These are phyloP conservation scores for Drosophila equinoxialis DNA, from an alignment of 1,140 invertebrate species.

Conservation along the genomic window DNA sequence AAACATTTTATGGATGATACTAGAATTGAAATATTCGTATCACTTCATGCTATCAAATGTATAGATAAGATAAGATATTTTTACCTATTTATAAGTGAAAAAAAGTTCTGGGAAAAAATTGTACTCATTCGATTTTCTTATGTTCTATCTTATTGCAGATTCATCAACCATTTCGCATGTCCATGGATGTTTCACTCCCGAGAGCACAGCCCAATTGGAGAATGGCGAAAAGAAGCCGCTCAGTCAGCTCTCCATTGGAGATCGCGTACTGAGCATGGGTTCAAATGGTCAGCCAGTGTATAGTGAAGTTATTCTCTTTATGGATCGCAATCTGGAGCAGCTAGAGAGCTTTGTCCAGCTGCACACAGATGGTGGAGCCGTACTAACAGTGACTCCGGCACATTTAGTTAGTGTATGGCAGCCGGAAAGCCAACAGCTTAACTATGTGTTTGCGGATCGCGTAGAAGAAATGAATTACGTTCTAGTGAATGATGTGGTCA, in stretches of 20 bases:
- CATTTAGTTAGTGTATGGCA: constrained; percentile 88
- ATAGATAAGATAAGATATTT: too few relatives aligned
- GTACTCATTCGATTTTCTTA: not conserved
- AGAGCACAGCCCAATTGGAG: constrained; percentile 86
- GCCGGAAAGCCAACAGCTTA: constrained; percentile 74
- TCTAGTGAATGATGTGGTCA: constrained; percentile 82
- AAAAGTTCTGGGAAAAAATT: not conserved
- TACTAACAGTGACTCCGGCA: constrained; percentile 91
- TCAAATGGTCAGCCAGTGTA: constrained; percentile 87
- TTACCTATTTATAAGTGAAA: too few relatives aligned
- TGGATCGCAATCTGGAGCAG: constrained; percentile 90
- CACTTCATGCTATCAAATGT: not conserved
- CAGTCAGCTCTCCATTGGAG: constrained; percentile 89
- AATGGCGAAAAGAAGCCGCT: constrained; percentile 86
- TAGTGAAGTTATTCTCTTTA: constrained; percentile 94
- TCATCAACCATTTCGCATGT: constrained; percentile 92
- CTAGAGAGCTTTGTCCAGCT: constrained; percentile 89
- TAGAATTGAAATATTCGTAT: not conserved
- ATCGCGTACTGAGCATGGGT: constrained; percentile 91
- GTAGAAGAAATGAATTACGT: constrained; percentile 84
- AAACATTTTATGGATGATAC: not conserved
- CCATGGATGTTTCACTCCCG: constrained; percentile 91
- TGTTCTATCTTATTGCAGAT: constrained; percentile 88
- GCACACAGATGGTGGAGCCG: constrained; percentile 87
- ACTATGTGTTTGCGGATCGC: constrained; percentile 86